Percentiles rank a stretch among this genome's conserved stretches.
These are phyloP conservation scores for Cheirogaleus medius DNA, from an alignment of 2,113 vertebrate genomes.

Conservation along the genomic window DNA sequence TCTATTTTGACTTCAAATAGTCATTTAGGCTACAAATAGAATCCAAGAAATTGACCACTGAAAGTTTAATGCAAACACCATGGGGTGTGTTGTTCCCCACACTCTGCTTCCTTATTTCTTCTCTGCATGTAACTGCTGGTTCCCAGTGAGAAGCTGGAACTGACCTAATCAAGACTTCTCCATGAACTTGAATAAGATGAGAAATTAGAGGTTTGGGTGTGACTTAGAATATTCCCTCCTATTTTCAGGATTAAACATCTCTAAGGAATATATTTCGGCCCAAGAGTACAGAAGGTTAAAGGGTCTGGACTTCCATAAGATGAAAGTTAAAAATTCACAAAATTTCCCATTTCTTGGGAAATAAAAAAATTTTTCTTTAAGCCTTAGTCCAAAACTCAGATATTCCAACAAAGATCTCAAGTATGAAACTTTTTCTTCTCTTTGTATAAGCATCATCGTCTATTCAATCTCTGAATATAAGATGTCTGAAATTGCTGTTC, in stretches of 20 bases:
- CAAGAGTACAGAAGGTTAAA: not conserved
- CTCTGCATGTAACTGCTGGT: not conserved
- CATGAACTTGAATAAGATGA: not conserved
- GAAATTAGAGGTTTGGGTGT: not conserved
- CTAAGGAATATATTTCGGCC: not conserved
- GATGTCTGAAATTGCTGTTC: not conserved
- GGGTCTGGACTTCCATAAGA: not conserved
- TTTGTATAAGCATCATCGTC: not conserved
- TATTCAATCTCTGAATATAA: not conserved
- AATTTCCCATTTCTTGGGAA: not conserved
- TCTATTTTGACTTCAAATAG: not conserved
- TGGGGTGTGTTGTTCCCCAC: rapidly evolving
- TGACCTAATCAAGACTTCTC: not conserved
- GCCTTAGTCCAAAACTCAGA: not conserved
- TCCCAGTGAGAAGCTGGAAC: not conserved
- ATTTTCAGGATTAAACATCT: not conserved
- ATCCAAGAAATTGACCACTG: not conserved
- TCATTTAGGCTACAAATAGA: not conserved
- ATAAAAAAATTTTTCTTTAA: not conserved
- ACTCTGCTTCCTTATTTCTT: not conserved
- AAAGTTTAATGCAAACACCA: not conserved
- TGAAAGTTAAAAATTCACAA: not conserved
- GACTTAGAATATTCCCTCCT: not conserved
- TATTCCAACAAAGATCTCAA: not conserved
- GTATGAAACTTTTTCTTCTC: not conserved